phyloP scores from a whole-genome alignment of 92 coral and sea anemone genomes.

The Umimayanthus kanabou region DNA sequence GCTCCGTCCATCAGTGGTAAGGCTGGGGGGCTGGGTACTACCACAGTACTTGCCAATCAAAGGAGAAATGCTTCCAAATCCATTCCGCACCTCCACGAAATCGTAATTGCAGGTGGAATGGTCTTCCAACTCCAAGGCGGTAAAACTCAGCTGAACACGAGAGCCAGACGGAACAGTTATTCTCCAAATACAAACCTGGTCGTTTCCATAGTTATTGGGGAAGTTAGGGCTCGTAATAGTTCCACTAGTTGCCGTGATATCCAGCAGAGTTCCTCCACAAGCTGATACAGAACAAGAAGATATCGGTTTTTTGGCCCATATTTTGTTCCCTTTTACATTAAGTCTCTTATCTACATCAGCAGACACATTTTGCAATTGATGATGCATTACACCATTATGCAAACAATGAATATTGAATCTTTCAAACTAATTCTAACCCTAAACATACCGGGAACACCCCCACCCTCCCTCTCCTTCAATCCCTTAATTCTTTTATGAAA shows the following conservation, averaged over 20 bases:
- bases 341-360: no score
- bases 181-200: not conserved
- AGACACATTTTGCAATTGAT: no score
- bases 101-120: not conserved
- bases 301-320: no score
- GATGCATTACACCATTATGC: no score
- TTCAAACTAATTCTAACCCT: no score
- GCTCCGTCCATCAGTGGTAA: not conserved
- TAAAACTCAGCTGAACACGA: slow-evolving; percentile 28
- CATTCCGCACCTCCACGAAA: not conserved
- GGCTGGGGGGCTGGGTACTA: not conserved
- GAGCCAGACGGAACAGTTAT: slow-evolving; percentile 8
- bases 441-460: no score
- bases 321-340: no score
- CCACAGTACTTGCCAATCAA: slow-evolving; percentile 24
- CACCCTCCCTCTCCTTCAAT: no score
- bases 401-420: no score
- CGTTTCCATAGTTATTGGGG: slow-evolving; percentile 14
- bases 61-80: not conserved
- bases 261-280: not conserved
- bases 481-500: no score
- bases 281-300: not conserved
- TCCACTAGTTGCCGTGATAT: not conserved
- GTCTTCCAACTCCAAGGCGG: not conserved
- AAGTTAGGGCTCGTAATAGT: not conserved